Evolutionary conservation across 2,113 vertebrate species (phyloP).

Genomic region (Percopsis transmontana): DNA sequence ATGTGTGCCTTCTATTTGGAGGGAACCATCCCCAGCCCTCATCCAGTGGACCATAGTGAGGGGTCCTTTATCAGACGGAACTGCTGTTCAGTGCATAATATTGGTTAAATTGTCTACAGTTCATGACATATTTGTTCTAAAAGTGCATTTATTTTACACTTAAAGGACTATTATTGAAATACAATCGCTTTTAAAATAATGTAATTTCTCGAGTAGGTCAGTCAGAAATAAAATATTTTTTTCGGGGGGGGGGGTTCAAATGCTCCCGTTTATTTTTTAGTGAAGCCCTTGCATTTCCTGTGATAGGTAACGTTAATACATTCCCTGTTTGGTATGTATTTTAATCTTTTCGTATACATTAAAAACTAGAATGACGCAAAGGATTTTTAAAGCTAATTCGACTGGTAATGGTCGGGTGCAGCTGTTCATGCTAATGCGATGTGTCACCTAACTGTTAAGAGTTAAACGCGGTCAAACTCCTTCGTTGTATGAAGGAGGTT

Average conservation of each 20-base stretch:
- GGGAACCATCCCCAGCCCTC: conserved; percentile 50
- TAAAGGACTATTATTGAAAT: conserved; percentile 45
- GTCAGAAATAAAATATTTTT: conserved; percentile 58
- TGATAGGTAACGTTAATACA: too few relatives aligned
- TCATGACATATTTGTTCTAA: conserved; percentile 68
- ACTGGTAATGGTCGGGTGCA: too few relatives aligned
- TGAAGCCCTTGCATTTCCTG: too few relatives aligned
- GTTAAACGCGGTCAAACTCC: too few relatives aligned
- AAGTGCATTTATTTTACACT: conserved; percentile 60
- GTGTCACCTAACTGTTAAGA: too few relatives aligned
- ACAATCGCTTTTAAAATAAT: conserved; percentile 49
- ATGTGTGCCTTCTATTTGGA: conserved; percentile 74
- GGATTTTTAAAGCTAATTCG: too few relatives aligned
- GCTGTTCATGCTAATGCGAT: too few relatives aligned
- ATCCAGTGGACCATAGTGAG: conserved; percentile 41
- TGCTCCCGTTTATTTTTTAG: neutral
- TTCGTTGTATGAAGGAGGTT: too few relatives aligned
- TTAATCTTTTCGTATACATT: too few relatives aligned
- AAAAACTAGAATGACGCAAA: too few relatives aligned
- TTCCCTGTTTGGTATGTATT: too few relatives aligned
- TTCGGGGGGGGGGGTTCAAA: conserved; percentile 11
- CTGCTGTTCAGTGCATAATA: conserved; percentile 41
- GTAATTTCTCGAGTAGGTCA: conserved; percentile 26
- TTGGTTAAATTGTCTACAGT: conserved; percentile 49
- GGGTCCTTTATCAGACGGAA: conserved; percentile 32